A percentile compares a stretch with the other conserved stretches of the same genome.
phyloP scores from a whole-genome alignment of 2,113 vertebrate genomes.

The Paracanthobrama guichenoti region DNA sequence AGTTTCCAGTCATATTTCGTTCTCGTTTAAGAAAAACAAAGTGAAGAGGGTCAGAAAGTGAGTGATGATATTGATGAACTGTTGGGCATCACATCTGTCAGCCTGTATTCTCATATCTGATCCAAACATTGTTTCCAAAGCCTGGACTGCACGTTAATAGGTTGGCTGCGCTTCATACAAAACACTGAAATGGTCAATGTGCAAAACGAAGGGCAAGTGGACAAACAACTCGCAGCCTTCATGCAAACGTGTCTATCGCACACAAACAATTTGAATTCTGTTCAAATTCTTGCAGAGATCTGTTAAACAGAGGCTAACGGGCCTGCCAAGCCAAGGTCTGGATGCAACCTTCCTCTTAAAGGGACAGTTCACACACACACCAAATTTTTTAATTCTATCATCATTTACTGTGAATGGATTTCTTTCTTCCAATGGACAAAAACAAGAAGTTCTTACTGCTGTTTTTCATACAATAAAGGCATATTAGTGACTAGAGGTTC shows the following conservation, averaged over 20 bases:
- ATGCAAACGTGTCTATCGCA: background rate
- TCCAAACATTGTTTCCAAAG: slow-evolving; percentile 31
- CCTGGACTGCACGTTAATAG: slow-evolving; percentile 25
- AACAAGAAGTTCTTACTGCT: background rate
- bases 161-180: slow-evolving; percentile 45
- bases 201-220: background rate
- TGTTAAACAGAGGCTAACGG: background rate
- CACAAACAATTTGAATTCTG: background rate
- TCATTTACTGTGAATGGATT: too few species aligned
- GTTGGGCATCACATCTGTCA: slow-evolving; percentile 48
- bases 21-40: background rate
- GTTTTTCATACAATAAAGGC: background rate
- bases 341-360: background rate
- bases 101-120: slow-evolving; percentile 27
- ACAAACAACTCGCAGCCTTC: background rate
- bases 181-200: slow-evolving; percentile 27
- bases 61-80: slow-evolving; percentile 16
- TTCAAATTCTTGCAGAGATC: background rate
- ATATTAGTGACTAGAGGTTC: background rate
- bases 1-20: background rate
- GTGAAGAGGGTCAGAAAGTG: background rate
- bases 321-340: background rate
- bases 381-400: too few species aligned
- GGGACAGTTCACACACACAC: background rate
- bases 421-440: too few species aligned